Conservation (phyloP, 2,888 invertebrate genomes). For the Phortica okadai region DNA sequence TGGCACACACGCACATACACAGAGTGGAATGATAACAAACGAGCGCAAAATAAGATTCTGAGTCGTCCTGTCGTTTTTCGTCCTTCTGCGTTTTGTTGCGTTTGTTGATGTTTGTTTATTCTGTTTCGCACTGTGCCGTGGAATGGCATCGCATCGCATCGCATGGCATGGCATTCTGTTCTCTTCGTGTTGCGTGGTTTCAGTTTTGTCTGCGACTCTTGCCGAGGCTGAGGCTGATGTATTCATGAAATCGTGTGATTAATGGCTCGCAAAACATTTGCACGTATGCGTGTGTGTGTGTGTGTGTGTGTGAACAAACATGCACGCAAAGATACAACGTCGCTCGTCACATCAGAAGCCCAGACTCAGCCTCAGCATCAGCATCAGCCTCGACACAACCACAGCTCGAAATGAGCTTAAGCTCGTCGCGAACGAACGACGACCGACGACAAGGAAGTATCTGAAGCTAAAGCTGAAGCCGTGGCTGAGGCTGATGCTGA, state of each 20-base stretch:
- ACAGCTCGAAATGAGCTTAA: slow-evolving; percentile 18
- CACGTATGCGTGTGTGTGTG: slow-evolving; percentile 60
- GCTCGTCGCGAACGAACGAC: neutral
- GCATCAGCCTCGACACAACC: neutral
- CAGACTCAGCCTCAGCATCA: neutral
- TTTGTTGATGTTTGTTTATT: slow-evolving; percentile 58
- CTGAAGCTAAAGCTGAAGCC: slow-evolving; percentile 42
- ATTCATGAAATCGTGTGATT: slow-evolving; percentile 77
- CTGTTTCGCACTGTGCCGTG: slow-evolving; percentile 38
- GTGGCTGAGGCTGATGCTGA: neutral
- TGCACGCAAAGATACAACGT: slow-evolving; percentile 42
- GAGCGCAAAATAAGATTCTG: slow-evolving; percentile 70
- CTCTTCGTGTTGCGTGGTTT: slow-evolving; percentile 29
- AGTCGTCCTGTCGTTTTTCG: slow-evolving; percentile 45
- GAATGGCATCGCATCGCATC: neutral
- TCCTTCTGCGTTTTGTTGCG: slow-evolving; percentile 59
- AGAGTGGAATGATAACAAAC: slow-evolving; percentile 57
- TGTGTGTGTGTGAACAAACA: slow-evolving; percentile 40
- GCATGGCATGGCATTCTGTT: neutral
- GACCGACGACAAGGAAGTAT: slow-evolving; percentile 5
- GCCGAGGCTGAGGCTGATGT: slow-evolving; percentile 65
- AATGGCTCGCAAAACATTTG: slow-evolving; percentile 76
- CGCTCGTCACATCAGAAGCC: neutral
- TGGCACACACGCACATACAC: slow-evolving; percentile 46
- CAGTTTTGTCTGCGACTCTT: slow-evolving; percentile 49